A percentile compares a stretch with the other conserved stretches of the same genome.
Evolutionary conservation across 37 sponge, comb jelly and placozoan genomes (phyloP).

Genomic region (Amphimedon queenslandica): DNA sequence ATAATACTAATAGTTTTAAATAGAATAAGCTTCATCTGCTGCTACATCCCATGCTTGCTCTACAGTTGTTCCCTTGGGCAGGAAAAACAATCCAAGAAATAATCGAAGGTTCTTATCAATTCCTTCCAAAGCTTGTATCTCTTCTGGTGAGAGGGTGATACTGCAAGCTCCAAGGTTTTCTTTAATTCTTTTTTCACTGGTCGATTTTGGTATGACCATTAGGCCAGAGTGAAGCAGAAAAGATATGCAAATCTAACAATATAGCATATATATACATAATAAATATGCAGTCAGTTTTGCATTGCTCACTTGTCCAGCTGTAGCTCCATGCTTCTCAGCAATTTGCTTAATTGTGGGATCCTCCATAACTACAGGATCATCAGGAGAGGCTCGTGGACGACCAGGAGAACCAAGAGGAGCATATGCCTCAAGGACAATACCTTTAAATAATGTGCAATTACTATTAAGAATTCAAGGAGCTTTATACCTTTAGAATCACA

Average conservation of each 20-base stretch:
- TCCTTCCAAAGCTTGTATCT: slow-evolving; percentile 35
- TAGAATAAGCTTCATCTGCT: slow-evolving; percentile 4
- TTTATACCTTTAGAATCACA: too few species aligned
- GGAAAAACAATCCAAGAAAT: not conserved
- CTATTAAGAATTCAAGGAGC: too few species aligned
- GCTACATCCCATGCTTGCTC: not conserved
- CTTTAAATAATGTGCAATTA: too few species aligned
- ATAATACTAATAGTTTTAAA: too few species aligned
- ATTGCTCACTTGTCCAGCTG: slow-evolving; percentile 77
- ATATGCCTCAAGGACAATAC: too few species aligned
- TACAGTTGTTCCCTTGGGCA: not conserved
- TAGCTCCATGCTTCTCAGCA: slow-evolving; percentile 52
- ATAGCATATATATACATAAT: not conserved
- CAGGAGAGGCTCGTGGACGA: too few species aligned
- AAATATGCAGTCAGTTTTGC: not conserved
- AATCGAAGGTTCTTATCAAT: slow-evolving; percentile 36
- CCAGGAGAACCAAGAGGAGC: too few species aligned
- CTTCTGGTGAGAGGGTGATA: slow-evolving; percentile 41
- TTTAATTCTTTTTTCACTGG: slow-evolving; percentile 52
- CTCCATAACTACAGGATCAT: slow-evolving; percentile 54
- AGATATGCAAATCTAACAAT: slow-evolving; percentile 40
- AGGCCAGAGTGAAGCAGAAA: slow-evolving; percentile 60
- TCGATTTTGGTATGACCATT: slow-evolving; percentile 83
- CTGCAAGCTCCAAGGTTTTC: slow-evolving; percentile 70
- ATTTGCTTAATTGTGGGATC: slow-evolving; percentile 60